Conservation (phyloP, 2,113 vertebrate species). For the Pholis gunnellus region DNA sequence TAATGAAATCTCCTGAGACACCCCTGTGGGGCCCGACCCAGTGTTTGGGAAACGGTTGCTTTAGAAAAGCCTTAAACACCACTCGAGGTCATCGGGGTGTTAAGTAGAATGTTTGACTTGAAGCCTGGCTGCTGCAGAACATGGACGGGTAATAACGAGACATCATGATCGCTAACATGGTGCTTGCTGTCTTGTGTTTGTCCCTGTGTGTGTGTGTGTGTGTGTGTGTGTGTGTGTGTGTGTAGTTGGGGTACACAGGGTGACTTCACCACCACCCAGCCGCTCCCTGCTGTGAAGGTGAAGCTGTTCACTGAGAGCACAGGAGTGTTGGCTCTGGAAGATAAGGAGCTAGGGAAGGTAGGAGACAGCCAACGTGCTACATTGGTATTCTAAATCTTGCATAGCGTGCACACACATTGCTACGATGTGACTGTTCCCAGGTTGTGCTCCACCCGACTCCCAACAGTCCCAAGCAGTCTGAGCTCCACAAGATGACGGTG, state of each 20-base stretch:
- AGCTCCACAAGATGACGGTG: slow-evolving; percentile 97
- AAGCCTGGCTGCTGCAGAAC: too few species aligned
- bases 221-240: slow-evolving; percentile 37
- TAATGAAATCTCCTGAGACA: too few species aligned
- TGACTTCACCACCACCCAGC: slow-evolving; percentile 97
- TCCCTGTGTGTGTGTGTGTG: slow-evolving; percentile 4
- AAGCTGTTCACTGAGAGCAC: slow-evolving; percentile 99
- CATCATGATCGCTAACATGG: background rate
- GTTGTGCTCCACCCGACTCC: slow-evolving; percentile 98
- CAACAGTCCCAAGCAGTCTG: slow-evolving; percentile 96
- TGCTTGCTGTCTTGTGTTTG: background rate
- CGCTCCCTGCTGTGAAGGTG: slow-evolving; percentile 96
- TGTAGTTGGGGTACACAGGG: slow-evolving; percentile 98
- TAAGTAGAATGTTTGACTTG: too few species aligned
- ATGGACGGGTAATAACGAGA: background rate
- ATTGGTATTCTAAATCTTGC: background rate
- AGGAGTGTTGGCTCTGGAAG: slow-evolving; percentile 95
- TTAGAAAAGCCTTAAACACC: too few species aligned
- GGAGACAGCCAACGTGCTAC: background rate
- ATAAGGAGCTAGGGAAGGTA: slow-evolving; percentile 98
- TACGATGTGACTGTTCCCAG: slow-evolving; percentile 71
- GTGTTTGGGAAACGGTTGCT: too few species aligned
- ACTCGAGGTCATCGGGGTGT: too few species aligned
- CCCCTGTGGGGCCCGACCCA: too few species aligned
- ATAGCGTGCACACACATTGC: background rate